Evolutionary conservation across 2,797 vertebrate genomes (phyloP).

Genomic region (Tympanoctomys barrerae): DNA sequence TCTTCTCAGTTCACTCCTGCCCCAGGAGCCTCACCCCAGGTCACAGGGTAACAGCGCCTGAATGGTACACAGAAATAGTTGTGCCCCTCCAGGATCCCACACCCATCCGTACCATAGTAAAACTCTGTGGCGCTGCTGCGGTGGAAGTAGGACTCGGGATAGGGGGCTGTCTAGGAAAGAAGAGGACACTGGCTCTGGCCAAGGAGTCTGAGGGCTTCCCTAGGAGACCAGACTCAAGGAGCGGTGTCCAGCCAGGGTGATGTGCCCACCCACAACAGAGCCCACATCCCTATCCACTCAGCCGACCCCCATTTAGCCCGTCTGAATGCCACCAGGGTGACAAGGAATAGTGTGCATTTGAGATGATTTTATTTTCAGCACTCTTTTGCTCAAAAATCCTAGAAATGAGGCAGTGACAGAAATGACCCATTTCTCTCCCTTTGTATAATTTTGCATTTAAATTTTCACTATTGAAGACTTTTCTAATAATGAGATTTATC

Average conservation of each 20-base stretch:
- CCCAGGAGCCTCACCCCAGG: neutral
- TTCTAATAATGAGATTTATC: constrained; percentile 72
- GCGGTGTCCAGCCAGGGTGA: neutral
- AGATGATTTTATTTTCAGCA: constrained; percentile 54
- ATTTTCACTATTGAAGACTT: constrained; percentile 58
- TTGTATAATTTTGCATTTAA: constrained; percentile 77
- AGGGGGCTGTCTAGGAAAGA: neutral
- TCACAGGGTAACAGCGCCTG: neutral
- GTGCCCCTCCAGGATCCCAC: too few species aligned
- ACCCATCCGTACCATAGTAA: neutral
- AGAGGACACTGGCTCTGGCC: neutral
- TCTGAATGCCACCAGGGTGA: neutral
- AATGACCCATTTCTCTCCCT: constrained; percentile 70
- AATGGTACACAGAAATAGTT: neutral
- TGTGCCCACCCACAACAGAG: neutral
- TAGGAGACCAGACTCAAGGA: neutral
- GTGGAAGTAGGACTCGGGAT: neutral
- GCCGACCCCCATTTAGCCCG: neutral
- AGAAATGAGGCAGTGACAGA: constrained; percentile 30
- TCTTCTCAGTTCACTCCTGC: neutral
- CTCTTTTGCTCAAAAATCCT: constrained; percentile 35
- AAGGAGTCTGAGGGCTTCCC: neutral
- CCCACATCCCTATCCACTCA: neutral
- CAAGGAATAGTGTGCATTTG: neutral
- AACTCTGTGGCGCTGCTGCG: accelerated